Percentiles rank a stretch among this genome's conserved stretches.
phyloP scores from a whole-genome alignment of 2,797 vertebrate species.

The Anas flavirostris region DNA sequence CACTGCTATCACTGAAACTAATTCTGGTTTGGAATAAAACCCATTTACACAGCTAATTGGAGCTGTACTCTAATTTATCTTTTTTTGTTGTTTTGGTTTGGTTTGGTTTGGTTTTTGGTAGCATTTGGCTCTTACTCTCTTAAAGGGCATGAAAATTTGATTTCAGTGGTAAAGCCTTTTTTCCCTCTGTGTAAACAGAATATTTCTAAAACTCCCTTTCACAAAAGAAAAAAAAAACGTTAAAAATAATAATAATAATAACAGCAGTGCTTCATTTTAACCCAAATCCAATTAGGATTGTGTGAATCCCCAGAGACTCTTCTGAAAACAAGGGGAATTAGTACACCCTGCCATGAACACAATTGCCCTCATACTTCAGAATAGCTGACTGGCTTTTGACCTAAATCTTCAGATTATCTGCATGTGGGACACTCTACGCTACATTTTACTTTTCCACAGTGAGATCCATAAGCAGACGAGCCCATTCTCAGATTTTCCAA shows the following conservation, averaged over 20 bases:
- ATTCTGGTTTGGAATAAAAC: background rate
- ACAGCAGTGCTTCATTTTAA: slow-evolving; percentile 12
- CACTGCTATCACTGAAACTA: background rate
- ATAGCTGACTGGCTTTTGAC: slow-evolving; percentile 71
- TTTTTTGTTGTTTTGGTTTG: background rate
- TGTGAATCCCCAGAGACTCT: slow-evolving; percentile 15
- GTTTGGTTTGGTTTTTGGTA: background rate
- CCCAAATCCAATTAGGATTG: slow-evolving; percentile 43
- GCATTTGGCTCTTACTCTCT: background rate
- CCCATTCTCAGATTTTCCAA: slow-evolving; percentile 65
- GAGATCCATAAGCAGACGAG: slow-evolving; percentile 4
- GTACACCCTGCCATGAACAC: slow-evolving; percentile 19
- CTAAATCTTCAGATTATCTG: slow-evolving; percentile 44
- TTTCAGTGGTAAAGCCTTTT: background rate
- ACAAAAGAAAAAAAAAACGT: background rate
- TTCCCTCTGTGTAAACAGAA: background rate
- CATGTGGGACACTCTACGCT: slow-evolving; percentile 5
- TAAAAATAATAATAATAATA: background rate
- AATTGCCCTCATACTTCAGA: slow-evolving; percentile 30
- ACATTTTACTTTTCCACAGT: slow-evolving; percentile 17
- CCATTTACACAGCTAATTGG: background rate
- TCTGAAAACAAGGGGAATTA: background rate
- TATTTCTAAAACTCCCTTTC: background rate
- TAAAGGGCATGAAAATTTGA: background rate
- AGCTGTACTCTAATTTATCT: background rate